Percentiles rank a stretch among this genome's conserved stretches.
Conservation (phyloP, 2,113 vertebrate species). For the Leptobrachium leishanense region DNA sequence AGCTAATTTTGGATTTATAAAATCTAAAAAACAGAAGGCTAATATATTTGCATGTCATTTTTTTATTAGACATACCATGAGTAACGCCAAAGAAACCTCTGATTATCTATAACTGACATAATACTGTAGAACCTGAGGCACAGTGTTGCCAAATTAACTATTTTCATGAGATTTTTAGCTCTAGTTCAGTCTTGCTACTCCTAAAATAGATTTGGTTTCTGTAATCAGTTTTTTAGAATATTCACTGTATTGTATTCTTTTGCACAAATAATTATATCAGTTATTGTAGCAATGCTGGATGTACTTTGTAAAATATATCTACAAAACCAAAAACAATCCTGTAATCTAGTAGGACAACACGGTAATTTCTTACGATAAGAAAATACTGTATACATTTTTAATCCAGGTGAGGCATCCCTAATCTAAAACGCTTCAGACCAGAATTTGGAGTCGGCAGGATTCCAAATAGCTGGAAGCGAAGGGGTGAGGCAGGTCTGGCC, state of each 20-base stretch:
- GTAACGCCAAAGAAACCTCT: background rate
- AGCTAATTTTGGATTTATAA: background rate
- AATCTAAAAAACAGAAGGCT: background rate
- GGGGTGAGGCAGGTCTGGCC: no score
- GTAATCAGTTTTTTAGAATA: background rate
- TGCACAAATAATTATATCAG: no score
- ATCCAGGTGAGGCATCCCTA: no score
- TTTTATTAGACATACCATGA: background rate
- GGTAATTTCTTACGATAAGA: no score
- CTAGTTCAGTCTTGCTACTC: constrained; percentile 28
- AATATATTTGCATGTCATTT: background rate
- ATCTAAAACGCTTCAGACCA: no score
- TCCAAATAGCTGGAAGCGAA: no score
- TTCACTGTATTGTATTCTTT: background rate
- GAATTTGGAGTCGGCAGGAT: no score
- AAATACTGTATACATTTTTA: no score
- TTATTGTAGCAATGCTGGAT: no score
- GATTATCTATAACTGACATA: constrained; percentile 11
- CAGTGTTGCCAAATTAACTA: background rate
- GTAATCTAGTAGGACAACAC: no score
- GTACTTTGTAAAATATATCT: no score
- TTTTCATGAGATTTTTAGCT: constrained; percentile 25
- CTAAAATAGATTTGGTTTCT: background rate
- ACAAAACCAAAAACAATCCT: no score
- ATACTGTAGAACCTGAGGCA: constrained; percentile 26